These are phyloP conservation scores for Brachyrhaphis roseni DNA, from an alignment of 2,797 vertebrate genomes.

Conservation along the genomic window DNA sequence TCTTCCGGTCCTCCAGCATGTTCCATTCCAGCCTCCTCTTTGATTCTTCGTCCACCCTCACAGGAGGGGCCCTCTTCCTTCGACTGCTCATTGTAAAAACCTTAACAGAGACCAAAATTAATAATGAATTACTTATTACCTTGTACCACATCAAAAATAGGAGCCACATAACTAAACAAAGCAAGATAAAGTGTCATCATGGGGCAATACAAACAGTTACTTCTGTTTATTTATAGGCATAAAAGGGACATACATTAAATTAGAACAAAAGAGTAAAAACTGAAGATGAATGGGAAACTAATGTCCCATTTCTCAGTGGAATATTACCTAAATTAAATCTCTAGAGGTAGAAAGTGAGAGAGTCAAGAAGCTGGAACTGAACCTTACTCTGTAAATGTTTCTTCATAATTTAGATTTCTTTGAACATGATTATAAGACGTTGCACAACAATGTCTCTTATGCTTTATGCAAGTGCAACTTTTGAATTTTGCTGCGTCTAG, in stretches of 20 bases:
- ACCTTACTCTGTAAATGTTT: background rate
- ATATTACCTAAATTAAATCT: background rate
- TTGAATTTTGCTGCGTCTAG: background rate
- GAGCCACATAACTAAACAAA: background rate
- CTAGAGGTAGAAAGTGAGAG: background rate
- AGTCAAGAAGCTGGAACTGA: background rate
- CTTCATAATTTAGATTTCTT: background rate
- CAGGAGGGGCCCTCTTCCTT: constrained; percentile 88
- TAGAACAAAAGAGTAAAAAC: background rate
- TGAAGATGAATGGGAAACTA: background rate
- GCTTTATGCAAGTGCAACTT: background rate
- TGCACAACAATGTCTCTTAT: background rate
- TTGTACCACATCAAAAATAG: background rate
- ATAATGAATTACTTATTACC: background rate
- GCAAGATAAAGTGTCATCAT: background rate
- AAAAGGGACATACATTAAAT: background rate
- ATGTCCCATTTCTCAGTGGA: background rate
- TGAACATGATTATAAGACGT: background rate
- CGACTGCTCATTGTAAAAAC: constrained; percentile 87
- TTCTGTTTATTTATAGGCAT: background rate
- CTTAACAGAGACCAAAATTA: constrained; percentile 14
- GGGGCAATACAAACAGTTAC: no score
- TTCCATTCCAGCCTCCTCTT: constrained; percentile 91
- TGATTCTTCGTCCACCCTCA: constrained; percentile 88
- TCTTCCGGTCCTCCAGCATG: constrained; percentile 91